phyloP scores from a whole-genome alignment of 2,888 invertebrate species.

The Griposia aprilina region DNA sequence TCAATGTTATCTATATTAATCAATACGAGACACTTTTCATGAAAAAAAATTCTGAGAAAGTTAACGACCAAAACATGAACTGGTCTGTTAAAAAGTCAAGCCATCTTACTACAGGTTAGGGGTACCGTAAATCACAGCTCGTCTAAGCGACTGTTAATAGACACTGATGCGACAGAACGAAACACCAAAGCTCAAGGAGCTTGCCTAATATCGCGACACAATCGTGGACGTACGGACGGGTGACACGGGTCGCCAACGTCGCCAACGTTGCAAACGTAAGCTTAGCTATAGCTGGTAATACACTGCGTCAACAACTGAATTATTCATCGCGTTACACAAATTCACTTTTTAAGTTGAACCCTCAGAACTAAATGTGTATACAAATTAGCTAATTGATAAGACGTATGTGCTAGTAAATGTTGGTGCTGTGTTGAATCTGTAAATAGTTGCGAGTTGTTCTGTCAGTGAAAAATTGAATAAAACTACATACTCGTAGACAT shows the following conservation, averaged over 20 bases:
- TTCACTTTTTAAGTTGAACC: constrained; percentile 68
- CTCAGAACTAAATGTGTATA: constrained; percentile 58
- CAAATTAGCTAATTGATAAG: constrained; percentile 57
- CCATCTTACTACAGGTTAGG: constrained; percentile 4
- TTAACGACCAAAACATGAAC: background rate
- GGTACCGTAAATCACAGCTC: constrained; percentile 44
- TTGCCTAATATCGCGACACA: constrained; percentile 47
- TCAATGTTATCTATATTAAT: background rate
- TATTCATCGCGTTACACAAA: constrained; percentile 69
- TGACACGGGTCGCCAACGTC: constrained; percentile 65
- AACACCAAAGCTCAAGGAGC: constrained; percentile 52
- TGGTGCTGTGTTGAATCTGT: constrained; percentile 30
- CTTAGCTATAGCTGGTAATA: constrained; percentile 62
- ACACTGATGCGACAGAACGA: constrained; percentile 55
- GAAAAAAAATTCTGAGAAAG: background rate
- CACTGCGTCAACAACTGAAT: constrained; percentile 69
- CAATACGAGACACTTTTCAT: background rate
- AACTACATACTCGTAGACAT: too few species aligned
- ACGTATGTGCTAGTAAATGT: constrained; percentile 30
- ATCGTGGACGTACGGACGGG: constrained; percentile 38
- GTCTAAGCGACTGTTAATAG: constrained; percentile 57
- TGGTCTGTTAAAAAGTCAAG: background rate
- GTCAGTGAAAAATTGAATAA: constrained; percentile 1
- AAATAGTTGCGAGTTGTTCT: constrained; percentile 6
- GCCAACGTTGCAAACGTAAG: constrained; percentile 45